These are phyloP conservation scores for Volucella inflata DNA, from an alignment of 2,888 invertebrate genomes.

Conservation along the genomic window DNA sequence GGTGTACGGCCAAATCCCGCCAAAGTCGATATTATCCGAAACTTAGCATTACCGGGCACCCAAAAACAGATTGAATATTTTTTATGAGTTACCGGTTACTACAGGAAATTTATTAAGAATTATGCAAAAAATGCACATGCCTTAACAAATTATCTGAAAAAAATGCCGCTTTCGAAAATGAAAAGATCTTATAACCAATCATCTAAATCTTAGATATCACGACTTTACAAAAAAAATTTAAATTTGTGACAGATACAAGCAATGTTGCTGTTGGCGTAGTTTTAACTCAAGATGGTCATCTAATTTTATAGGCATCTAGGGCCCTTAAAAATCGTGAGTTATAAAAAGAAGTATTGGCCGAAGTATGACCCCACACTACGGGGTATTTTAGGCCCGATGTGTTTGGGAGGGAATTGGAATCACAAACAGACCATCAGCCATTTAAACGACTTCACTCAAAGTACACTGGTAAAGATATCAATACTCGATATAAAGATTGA, in stretches of 20 bases:
- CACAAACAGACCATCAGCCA: conserved; percentile 1
- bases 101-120: conserved; percentile 16
- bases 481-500: conserved; percentile 5
- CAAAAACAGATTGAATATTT: not conserved
- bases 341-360: conserved; percentile 1
- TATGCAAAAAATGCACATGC: not conserved
- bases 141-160: conserved; percentile 17
- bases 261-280: too few species aligned
- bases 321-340: not conserved
- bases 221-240: conserved; percentile 2
- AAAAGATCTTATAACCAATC: conserved; percentile 2
- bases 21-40: not conserved
- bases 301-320: not conserved
- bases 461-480: conserved; percentile 12
- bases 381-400: conserved; percentile 1
- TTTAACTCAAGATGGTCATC: not conserved
- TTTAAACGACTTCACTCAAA: not conserved
- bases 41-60: not conserved
- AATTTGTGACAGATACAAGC: not conserved
- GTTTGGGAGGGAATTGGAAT: not conserved
- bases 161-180: conserved; percentile 12
- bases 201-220: conserved; percentile 5
- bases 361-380: not conserved
- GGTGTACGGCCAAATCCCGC: not conserved
- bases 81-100: not conserved